Base-by-base conservation (phyloP, 2,113 vertebrate genomes). In the Pterocles orientalis region DNA sequence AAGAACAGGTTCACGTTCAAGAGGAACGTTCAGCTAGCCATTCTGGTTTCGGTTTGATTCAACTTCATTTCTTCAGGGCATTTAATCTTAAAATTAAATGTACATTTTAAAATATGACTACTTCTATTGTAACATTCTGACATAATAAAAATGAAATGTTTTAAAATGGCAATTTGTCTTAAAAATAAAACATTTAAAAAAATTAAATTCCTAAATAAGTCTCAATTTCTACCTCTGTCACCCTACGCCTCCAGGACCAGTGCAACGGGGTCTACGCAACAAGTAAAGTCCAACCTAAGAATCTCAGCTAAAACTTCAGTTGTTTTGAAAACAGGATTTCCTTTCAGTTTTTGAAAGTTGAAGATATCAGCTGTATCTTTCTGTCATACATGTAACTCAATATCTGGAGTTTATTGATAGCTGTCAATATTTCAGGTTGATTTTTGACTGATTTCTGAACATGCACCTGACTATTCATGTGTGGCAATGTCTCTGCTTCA, bases 381-480 rank as follows among this genome's bases (percentile, higher is more conserved):
- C 51, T 54, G 39, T 48, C 29, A 43, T 9, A 18, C 17, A 23
- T 0, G 0, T 68, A 29, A 68, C 17, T 68, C 15, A 34, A 6
- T 26, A 29, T 5, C 29, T 1, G 1, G 33, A 23, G 24, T 73
- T 66, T 68, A 34, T 54, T 0, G 4, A 41, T 12, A n/a, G 28
- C 17, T 73, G 25, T 41, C 1, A 4, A 53, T 66, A n/a, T 39
- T 73, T 41, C 58, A 72, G 43, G 23, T 24, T 57, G 26, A 65
- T 65, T 91, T 53, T 36, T 31, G 16, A 53, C 36, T 26, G 25
- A 48, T 61, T 61, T 60, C n/a, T 0, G 1, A 47, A 73, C 20
- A 7, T 8, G 9, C 9, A 54, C 39, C n/a, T 60, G 53, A 66
- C 28, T 51, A 14, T 5, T 58, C 1, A 0, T 0, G 6, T 47